Base-by-base conservation (phyloP, 30 jellyfish, hydroid and myxozoan species). In the Aurelia aurita region DNA sequence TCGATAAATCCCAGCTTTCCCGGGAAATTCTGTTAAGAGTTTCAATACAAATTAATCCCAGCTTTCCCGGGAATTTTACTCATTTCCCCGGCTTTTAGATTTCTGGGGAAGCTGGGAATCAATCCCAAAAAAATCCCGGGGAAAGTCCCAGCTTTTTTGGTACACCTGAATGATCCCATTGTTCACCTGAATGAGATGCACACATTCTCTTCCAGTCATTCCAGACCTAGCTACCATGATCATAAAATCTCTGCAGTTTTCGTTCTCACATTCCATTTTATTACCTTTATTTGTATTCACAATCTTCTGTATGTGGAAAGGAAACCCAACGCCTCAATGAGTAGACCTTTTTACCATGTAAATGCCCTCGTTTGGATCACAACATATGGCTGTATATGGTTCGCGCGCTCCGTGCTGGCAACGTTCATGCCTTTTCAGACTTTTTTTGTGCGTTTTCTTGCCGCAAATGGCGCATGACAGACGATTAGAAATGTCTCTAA, bases 251-350 rank as follows among this genome's bases (percentile, higher is more conserved):
- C 73, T 61, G 13, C 84, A 79, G n/a, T 71, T 79, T 46, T 19
- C 5, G 10, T 20, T 67, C 57, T 60, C 90, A 35, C 90, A 60
- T 16, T 35, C 82, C 39, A 35, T 31, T 35, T 39, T 3, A 43
- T 23, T 28, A 22, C 44, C 20, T 4, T 18, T 43, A 32, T 58
- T 46, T 2, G 64, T 34, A 44, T 57, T 34, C 21, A 74, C 29
- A 35, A 74, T 21, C 34, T 74, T 74, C 55, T 74, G 87, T 14
- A 74, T 80, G 34, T 74, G 87, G 4, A 74, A 3, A 0, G 87
- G 87, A 47, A 14, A 47, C 43, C 87, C 72, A 18, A 74, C 18
- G 26, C 87, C 87, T 5, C 72, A 44, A 8, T 49, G 58, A 51
- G 26, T 26, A 12, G 60, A 29, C 79, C 45, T 11, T 27, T 27